phyloP scores from a whole-genome alignment of 2,113 vertebrate genomes.

The Labrus mixtus region DNA sequence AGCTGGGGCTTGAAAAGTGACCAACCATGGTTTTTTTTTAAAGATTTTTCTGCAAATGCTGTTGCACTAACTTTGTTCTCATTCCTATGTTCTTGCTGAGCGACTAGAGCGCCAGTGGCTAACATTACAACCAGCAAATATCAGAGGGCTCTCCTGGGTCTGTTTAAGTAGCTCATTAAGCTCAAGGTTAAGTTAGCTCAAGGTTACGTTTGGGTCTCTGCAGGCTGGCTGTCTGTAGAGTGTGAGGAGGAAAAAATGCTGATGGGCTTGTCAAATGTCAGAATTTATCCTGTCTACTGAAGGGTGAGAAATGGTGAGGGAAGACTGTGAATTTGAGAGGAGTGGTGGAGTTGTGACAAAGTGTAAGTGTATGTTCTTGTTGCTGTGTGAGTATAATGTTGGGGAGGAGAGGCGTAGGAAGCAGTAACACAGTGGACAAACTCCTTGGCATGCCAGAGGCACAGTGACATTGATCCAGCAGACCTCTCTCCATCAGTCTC shows the following conservation, averaged over 20 bases:
- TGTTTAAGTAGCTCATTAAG: slow-evolving; percentile 69
- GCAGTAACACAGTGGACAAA: slow-evolving; percentile 61
- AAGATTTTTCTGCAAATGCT: slow-evolving; percentile 16
- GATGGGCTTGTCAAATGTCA: slow-evolving; percentile 62
- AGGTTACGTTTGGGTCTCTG: slow-evolving; percentile 71
- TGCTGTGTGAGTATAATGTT: slow-evolving; percentile 14
- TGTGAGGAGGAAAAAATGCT: slow-evolving; percentile 39
- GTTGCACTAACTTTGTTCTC: slow-evolving; percentile 4
- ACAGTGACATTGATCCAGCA: slow-evolving; percentile 81
- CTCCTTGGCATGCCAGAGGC: slow-evolving; percentile 77
- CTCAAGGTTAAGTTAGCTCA: slow-evolving; percentile 71
- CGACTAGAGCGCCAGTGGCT: slow-evolving; percentile 12
- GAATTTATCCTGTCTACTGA: slow-evolving; percentile 40
- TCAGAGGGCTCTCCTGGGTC: slow-evolving; percentile 52
- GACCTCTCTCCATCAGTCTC: slow-evolving; percentile 80
- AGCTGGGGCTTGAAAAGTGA: slow-evolving; percentile 56
- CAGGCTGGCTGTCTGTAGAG: slow-evolving; percentile 43
- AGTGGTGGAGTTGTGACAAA: slow-evolving; percentile 24
- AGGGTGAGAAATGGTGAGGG: slow-evolving; percentile 23
- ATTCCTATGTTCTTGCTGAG: slow-evolving; percentile 20
- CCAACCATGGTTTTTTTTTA: slow-evolving; percentile 29
- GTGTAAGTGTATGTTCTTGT: slow-evolving; percentile 1
- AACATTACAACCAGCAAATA: slow-evolving; percentile 52
- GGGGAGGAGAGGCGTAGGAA: slow-evolving; percentile 42
- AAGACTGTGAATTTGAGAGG: slow-evolving; percentile 30